Evolutionary conservation across 2,888 invertebrate genomes (phyloP), one percentile per base, ranked within the genome.

Genomic region (Chirona hameri): DNA sequence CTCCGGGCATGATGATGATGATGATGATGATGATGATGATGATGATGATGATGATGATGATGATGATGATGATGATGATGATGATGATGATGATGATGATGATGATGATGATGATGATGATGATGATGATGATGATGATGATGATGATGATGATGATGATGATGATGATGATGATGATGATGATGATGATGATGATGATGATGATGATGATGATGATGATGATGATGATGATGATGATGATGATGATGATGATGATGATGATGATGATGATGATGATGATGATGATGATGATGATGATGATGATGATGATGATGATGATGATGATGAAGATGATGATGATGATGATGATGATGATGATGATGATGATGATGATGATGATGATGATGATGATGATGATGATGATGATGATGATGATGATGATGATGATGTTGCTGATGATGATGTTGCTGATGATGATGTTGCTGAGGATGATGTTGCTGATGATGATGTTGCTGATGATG

Each of bases 121-220:
- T n/a, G n/a, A n/a, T n/a, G n/a, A n/a, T n/a, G n/a, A n/a, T n/a
- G n/a, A n/a, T n/a, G n/a, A n/a, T n/a, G n/a, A n/a, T n/a, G n/a
- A n/a, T n/a, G n/a, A n/a, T n/a, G n/a, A n/a, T n/a, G n/a, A n/a
- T n/a, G n/a, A 65, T 65, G 65, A 65, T n/a, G 65, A 65, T 65
- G 65, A 65, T n/a, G 65, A 65, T 65, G 65, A 65, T 65, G 65
- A 65, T n/a, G 65, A n/a, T 65, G 65, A 65, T n/a, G 65, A 65
- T n/a, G 65, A n/a, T n/a, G 65, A 65, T n/a, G 65, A n/a, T 65
- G 65, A 65, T n/a, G 65, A 65, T 65, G n/a, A 65, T n/a, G 65
- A 65, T 65, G 65, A n/a, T 65, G 65, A n/a, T 65, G 65, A 65
- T 21, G 65, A 65, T n/a, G n/a, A 65, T 65, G 65, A n/a, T 65